A percentile compares a stretch with the other conserved stretches of the same genome.
Evolutionary conservation across 64 coral and sea anemone genomes (phyloP).

Genomic region (Catalaphyllia jardinei): DNA sequence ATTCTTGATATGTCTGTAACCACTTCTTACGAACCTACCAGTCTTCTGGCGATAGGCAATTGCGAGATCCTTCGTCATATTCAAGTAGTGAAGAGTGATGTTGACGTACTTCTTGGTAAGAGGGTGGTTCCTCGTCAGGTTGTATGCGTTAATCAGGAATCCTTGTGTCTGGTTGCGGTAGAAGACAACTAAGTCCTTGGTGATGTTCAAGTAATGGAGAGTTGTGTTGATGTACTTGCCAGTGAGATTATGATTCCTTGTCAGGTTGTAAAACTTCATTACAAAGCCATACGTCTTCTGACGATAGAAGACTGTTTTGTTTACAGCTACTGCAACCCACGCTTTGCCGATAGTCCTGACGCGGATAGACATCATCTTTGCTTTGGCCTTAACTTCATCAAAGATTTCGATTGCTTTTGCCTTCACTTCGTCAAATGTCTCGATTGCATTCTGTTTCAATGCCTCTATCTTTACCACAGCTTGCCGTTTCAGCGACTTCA

Average conservation of each 20-base stretch:
- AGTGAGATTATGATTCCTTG: slow-evolving; percentile 62
- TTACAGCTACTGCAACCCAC: background rate
- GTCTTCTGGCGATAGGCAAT: slow-evolving; percentile 6
- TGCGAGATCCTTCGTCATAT: slow-evolving; percentile 46
- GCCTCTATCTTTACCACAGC: slow-evolving; percentile 18
- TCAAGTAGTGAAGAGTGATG: slow-evolving; percentile 62
- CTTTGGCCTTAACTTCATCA: slow-evolving; percentile 1
- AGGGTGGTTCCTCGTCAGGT: slow-evolving; percentile 62
- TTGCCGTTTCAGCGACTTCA: background rate
- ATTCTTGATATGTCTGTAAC: slow-evolving; percentile 63
- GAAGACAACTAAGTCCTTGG: slow-evolving; percentile 22
- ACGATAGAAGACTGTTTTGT: slow-evolving; percentile 29
- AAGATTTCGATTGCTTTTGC: background rate
- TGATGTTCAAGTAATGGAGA: slow-evolving; percentile 60
- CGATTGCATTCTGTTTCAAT: background rate
- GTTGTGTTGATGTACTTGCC: slow-evolving; percentile 32
- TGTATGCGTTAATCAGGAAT: slow-evolving; percentile 58
- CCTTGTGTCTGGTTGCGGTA: slow-evolving; percentile 17
- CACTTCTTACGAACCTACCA: background rate
- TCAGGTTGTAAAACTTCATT: slow-evolving; percentile 53
- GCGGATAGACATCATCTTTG: background rate
- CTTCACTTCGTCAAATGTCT: slow-evolving; percentile 12
- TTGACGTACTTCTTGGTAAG: slow-evolving; percentile 30
- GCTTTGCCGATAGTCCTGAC: slow-evolving; percentile 16
- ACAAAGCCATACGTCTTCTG: slow-evolving; percentile 47